Conservation (phyloP, 2,888 invertebrate genomes). For the Fissipunctia ypsillon region DNA sequence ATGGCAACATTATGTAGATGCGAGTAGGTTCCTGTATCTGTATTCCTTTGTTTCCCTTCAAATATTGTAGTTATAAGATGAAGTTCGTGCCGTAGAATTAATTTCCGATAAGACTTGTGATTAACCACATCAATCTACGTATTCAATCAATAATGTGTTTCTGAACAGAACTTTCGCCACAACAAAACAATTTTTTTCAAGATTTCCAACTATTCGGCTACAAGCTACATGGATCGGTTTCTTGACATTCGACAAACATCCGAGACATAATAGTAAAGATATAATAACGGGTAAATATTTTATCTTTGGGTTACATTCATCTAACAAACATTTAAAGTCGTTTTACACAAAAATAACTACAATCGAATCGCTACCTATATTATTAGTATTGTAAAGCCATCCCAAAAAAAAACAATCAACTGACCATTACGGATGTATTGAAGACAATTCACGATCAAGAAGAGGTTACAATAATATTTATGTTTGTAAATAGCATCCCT, state of each 20-base stretch:
- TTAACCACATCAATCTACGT: neutral
- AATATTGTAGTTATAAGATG: neutral
- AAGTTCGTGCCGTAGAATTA: neutral
- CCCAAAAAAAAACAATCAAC: conserved; percentile 1
- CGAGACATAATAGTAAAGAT: too few species aligned
- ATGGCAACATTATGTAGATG: neutral
- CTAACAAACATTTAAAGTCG: neutral
- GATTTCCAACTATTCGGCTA: conserved; percentile 4
- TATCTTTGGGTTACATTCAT: conserved; percentile 15
- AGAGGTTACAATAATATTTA: neutral
- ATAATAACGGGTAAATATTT: neutral
- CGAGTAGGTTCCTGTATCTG: neutral
- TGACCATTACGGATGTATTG: too few species aligned
- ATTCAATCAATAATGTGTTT: neutral
- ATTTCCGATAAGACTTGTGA: neutral
- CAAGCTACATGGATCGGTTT: neutral
- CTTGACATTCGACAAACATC: neutral
- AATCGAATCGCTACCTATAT: neutral
- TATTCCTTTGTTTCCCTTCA: neutral
- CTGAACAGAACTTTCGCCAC: conserved; percentile 5
- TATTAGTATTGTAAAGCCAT: neutral
- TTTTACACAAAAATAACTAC: neutral
- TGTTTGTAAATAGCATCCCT: neutral
- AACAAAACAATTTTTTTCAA: conserved; percentile 11
- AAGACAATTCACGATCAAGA: neutral